Evolutionary conservation across 2,797 vertebrate genomes (phyloP), one percentile per base, ranked within the genome.

Genomic region (Hephaestus fuliginosus): DNA sequence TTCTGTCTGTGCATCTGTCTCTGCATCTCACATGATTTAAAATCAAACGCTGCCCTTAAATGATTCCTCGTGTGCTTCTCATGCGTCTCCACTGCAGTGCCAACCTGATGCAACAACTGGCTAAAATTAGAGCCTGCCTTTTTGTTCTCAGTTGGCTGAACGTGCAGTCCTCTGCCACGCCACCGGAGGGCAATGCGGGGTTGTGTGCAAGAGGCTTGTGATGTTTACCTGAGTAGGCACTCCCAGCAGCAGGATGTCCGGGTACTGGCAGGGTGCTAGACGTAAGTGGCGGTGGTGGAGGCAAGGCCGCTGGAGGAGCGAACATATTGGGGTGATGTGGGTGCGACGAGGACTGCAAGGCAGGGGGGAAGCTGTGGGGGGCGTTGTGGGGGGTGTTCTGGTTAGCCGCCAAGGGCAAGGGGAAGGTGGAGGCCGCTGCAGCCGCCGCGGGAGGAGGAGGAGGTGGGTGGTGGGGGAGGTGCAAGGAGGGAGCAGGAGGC

Each of bases 251-350:
- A 5, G 98, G 97, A 91, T 99, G 98, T 95, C 97, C 97, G 28
- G 97, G 96, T 89, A 97, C 98, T 89, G 97, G 97, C 92, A 98
- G 96, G 36, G 96, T 87, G 94, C 96, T 98, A 86, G 97, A 99
- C 36, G 98, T 98, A 94, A 99, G 92, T 80, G 98, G 98, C 48
- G 98, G 97, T 92, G 98, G 97, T 94, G 98, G 97, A 92, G 98
- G 97, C 95, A 99, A 91, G 88, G 98, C 97, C 81, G 98, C 95
- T 92, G 98, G 97, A 94, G 98, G 97, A 96, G 97, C 97, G 94
- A 99, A 99, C 98, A 99, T 99, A 97, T 97, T 98, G 97, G 96
- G 96, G 96, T 97, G 97, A 92, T 97, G 97, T 60, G 96, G 93
- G 94, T 97, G 97, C 0, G 96, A 93, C 0, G 97, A 96, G 91